Conservation (phyloP, 2,113 vertebrate genomes). For the Polypterus bichir region DNA sequence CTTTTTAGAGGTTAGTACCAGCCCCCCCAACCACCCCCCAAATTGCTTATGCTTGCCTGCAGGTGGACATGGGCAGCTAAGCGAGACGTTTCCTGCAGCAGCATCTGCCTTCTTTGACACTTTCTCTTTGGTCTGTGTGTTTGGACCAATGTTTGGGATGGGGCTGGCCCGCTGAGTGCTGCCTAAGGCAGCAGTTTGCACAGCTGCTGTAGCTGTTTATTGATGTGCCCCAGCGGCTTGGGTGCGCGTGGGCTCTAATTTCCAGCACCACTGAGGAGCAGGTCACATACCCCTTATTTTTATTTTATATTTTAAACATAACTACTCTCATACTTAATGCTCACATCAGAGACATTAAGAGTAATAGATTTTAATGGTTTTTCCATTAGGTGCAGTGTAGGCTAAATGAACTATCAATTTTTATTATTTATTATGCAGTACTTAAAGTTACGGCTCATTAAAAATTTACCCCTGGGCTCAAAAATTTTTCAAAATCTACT, state of each 20-base stretch:
- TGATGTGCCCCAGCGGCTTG: conserved; percentile 8
- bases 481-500: conserved; percentile 70
- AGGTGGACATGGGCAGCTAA: no score
- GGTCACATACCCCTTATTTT: conserved; percentile 20
- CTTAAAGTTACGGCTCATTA: conserved; percentile 99
- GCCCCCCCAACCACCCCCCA: no score
- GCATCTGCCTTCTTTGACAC: no score
- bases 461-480: conserved; percentile 86
- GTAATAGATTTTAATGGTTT: conserved; percentile 91
- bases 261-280: no score
- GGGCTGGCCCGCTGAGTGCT: not conserved
- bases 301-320: conserved; percentile 37
- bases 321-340: conserved; percentile 71
- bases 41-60: no score
- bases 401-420: conserved; percentile 98
- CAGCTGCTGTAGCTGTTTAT: conserved; percentile 31
- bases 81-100: no score
- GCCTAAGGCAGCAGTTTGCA: conserved; percentile 13
- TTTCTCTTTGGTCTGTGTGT: no score
- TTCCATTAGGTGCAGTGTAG: conserved; percentile 83
- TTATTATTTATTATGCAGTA: conserved; percentile 99
- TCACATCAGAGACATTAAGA: conserved; percentile 91
- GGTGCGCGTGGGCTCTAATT: no score
- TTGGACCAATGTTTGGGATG: no score
- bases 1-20: no score